phyloP scores from a whole-genome alignment of 2,797 vertebrate genomes.

The Malacoctenus gilli region DNA sequence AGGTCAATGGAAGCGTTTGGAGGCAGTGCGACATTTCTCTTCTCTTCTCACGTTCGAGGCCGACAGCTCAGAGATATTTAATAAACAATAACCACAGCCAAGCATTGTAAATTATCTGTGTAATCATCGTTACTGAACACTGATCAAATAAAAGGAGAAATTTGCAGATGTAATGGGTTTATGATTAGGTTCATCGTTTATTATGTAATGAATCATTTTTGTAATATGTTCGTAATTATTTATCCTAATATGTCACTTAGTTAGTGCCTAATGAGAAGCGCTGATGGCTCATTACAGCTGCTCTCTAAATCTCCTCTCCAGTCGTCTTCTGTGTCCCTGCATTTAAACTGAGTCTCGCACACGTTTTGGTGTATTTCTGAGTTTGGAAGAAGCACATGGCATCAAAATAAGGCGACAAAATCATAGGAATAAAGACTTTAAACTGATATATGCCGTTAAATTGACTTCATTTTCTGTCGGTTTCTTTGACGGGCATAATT shows the following conservation, averaged over 20 bases:
- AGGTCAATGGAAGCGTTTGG: not conserved
- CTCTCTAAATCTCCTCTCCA: not conserved
- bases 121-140: constrained; percentile 20
- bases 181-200: constrained; percentile 27
- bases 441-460: not conserved
- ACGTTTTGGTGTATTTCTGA: not conserved
- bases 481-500: constrained; percentile 8
- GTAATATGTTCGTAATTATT: constrained; percentile 32
- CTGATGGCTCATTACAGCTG: constrained; percentile 3
- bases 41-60: constrained; percentile 5
- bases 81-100: constrained; percentile 3
- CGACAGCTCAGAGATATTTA: constrained; percentile 30
- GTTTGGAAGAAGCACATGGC: too few relatives aligned
- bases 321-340: not conserved
- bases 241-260: constrained; percentile 8
- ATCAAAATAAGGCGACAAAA: too few relatives aligned
- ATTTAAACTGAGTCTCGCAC: not conserved
- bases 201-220: constrained; percentile 25
- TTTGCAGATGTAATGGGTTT: constrained; percentile 25
- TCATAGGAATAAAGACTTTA: too few relatives aligned
- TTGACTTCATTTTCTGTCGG: not conserved
- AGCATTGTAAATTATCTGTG: constrained; percentile 17
- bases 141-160: constrained; percentile 17
- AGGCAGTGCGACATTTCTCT: not conserved
- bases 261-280: constrained; percentile 13